phyloP scores from a whole-genome alignment of 2,113 vertebrate genomes.

The Aix galericulata region DNA sequence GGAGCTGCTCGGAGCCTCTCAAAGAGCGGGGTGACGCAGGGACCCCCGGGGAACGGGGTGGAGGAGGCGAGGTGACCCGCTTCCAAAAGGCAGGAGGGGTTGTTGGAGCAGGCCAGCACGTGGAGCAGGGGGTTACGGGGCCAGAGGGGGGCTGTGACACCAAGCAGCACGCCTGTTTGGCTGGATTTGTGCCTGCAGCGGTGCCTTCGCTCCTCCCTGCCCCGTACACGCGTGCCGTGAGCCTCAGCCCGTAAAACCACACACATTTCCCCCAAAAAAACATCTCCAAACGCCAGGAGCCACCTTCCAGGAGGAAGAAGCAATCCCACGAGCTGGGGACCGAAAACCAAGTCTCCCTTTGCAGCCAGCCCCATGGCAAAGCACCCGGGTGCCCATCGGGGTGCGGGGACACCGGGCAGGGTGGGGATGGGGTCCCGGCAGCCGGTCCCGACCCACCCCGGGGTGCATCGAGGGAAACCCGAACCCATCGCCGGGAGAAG shows the following conservation, averaged over 20 bases:
- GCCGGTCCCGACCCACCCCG: not conserved
- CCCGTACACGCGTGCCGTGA: accelerated
- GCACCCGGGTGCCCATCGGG: not conserved
- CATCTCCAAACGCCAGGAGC: not conserved
- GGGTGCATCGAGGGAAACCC: not conserved
- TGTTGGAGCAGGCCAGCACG: not conserved
- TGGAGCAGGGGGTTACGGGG: accelerated
- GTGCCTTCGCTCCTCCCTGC: not conserved
- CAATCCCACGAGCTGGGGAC: too few relatives aligned
- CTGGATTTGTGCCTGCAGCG: not conserved
- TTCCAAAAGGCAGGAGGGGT: not conserved
- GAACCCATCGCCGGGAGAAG: constrained; percentile 4
- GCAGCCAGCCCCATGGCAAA: accelerated
- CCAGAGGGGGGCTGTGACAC: not conserved
- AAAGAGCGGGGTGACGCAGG: not conserved
- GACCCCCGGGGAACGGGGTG: not conserved
- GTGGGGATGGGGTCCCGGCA: not conserved
- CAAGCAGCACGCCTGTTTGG: not conserved
- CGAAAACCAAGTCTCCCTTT: not conserved
- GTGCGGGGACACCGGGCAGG: not conserved
- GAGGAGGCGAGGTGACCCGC: not conserved
- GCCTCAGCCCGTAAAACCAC: not conserved
- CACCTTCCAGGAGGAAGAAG: not conserved
- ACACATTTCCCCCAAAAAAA: not conserved
- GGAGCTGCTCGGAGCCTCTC: not conserved